A percentile compares a stretch with the other conserved stretches of the same genome.
phyloP scores from a whole-genome alignment of 2,888 invertebrate genomes.

The Lissonota sp. region DNA sequence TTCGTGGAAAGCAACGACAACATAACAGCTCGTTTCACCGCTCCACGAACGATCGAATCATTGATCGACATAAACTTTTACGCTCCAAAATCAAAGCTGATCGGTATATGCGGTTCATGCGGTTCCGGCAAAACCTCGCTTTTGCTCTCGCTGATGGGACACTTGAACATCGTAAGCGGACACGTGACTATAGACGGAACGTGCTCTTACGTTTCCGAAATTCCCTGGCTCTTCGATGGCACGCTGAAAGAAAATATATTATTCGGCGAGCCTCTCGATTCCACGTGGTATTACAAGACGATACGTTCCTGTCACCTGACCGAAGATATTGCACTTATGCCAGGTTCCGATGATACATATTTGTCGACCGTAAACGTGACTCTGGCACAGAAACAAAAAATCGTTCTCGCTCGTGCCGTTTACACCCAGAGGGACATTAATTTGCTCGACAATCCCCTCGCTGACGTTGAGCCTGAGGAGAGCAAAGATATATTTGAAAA shows the following conservation, averaged over 20 bases:
- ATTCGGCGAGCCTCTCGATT: constrained; percentile 85
- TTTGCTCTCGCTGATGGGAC: constrained; percentile 84
- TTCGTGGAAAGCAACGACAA: constrained; percentile 65
- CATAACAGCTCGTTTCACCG: constrained; percentile 55
- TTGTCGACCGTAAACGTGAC: constrained; percentile 84
- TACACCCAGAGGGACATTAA: constrained; percentile 80
- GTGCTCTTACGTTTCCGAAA: constrained; percentile 85
- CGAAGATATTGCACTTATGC: constrained; percentile 84
- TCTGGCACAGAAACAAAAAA: constrained; percentile 85
- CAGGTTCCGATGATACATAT: constrained; percentile 86
- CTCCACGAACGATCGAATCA: constrained; percentile 50
- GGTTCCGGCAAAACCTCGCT: constrained; percentile 86
- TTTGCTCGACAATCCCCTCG: constrained; percentile 73
- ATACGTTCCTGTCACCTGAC: constrained; percentile 84
- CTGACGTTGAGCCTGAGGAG: constrained; percentile 65
- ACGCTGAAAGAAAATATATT: constrained; percentile 87
- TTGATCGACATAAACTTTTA: constrained; percentile 75
- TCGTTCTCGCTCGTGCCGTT: constrained; percentile 85
- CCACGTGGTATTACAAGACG: constrained; percentile 85
- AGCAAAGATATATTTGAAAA: constrained; percentile 70
- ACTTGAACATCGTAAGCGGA: constrained; percentile 81
- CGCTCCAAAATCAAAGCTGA: constrained; percentile 80
- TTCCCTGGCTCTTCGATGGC: constrained; percentile 87
- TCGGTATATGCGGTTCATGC: constrained; percentile 86
- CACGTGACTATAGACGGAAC: constrained; percentile 83